phyloP scores from a whole-genome alignment of 1,140 invertebrate species.

The Neodiprion lecontei region DNA sequence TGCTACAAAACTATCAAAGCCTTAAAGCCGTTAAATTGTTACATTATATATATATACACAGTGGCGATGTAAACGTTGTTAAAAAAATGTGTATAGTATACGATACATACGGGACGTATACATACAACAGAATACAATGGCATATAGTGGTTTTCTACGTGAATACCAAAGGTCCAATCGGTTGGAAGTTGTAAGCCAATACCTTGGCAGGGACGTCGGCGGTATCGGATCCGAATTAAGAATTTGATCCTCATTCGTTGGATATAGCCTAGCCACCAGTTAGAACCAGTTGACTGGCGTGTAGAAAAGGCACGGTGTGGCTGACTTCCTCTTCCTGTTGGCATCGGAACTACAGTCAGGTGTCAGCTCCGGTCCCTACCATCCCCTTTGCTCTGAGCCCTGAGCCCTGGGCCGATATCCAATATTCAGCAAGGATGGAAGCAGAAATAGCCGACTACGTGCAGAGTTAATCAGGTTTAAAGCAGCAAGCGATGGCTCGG shows the following conservation, averaged over 20 bases:
- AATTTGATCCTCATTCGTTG: slow-evolving; percentile 29
- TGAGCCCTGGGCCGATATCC: slow-evolving; percentile 23
- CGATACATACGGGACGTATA: neutral
- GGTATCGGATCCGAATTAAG: slow-evolving; percentile 21
- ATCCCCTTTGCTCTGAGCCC: slow-evolving; percentile 12
- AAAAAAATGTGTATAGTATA: no score
- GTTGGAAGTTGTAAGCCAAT: slow-evolving; percentile 49
- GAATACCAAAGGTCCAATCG: slow-evolving; percentile 48
- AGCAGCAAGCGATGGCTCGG: neutral
- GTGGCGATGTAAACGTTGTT: no score
- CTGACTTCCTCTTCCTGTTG: slow-evolving; percentile 54
- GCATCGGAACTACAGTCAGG: slow-evolving; percentile 50
- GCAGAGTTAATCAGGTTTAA: neutral
- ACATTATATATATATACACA: no score
- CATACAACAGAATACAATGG: slow-evolving; percentile 1
- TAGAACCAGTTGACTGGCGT: slow-evolving; percentile 9
- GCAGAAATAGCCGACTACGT: neutral
- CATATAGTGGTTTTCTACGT: slow-evolving; percentile 31
- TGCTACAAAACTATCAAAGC: no score
- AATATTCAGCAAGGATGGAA: slow-evolving; percentile 24
- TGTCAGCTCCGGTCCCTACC: slow-evolving; percentile 35
- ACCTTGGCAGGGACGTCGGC: slow-evolving; percentile 34
- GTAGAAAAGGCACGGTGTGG: slow-evolving; percentile 33
- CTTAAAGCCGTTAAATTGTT: no score
- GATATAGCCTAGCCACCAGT: slow-evolving; percentile 5